A percentile compares a stretch with the other conserved stretches of the same genome.
phyloP scores from a whole-genome alignment of 2,797 vertebrate genomes.

The Spea hammondii region DNA sequence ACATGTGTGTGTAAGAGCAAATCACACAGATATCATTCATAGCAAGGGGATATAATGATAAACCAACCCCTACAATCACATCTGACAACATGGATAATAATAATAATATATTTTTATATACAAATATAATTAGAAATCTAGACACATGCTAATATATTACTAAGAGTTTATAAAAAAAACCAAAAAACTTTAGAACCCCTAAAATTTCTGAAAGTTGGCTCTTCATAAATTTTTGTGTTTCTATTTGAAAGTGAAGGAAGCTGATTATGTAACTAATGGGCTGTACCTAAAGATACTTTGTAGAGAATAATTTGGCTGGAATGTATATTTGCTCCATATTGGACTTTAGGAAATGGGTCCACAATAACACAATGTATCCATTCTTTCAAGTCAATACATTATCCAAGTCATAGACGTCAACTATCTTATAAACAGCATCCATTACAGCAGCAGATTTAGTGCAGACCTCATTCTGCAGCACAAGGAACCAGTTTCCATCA shows the following conservation, averaged over 20 bases:
- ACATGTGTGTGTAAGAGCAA: background rate
- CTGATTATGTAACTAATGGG: background rate
- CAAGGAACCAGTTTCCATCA: slow-evolving; percentile 6
- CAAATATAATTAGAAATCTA: too few relatives aligned
- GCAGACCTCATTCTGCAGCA: slow-evolving; percentile 13
- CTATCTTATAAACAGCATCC: slow-evolving; percentile 39
- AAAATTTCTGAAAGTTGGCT: background rate
- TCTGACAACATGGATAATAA: too few relatives aligned
- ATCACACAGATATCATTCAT: background rate
- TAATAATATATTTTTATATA: too few relatives aligned
- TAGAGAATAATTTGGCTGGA: slow-evolving; percentile 13
- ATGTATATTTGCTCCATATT: background rate
- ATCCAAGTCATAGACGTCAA: slow-evolving; percentile 43
- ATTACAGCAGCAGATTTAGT: slow-evolving; percentile 27
- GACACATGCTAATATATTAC: too few relatives aligned
- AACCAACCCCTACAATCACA: too few relatives aligned
- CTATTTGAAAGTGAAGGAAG: too few relatives aligned
- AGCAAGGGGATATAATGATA: background rate
- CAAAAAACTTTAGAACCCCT: too few relatives aligned
- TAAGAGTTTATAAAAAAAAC: too few relatives aligned
- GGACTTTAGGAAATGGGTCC: slow-evolving; percentile 23
- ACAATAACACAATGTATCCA: slow-evolving; percentile 12
- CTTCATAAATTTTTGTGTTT: background rate
- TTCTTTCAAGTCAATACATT: slow-evolving; percentile 37
- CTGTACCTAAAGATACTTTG: slow-evolving; percentile 13